Conservation (phyloP, 2,888 invertebrate species). For the Nephrotoma guestfalica region DNA sequence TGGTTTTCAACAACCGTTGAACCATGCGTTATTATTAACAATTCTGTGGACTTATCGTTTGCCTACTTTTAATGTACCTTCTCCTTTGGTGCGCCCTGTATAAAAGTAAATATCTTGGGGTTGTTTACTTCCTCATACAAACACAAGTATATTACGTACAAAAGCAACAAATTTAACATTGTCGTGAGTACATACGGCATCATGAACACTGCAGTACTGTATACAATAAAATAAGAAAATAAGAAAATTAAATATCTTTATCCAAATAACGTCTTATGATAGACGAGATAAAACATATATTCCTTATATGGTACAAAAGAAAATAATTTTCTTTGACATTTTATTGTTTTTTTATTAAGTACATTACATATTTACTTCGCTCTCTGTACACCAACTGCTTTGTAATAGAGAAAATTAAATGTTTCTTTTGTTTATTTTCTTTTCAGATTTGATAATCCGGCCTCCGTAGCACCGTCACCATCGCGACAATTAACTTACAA, state of each 20-base stretch:
- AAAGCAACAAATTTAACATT: background rate
- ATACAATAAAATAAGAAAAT: background rate
- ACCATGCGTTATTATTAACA: too few relatives aligned
- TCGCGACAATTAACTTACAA: constrained; percentile 81
- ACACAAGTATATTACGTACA: background rate
- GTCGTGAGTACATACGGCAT: background rate
- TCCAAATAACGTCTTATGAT: background rate
- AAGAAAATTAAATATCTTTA: background rate
- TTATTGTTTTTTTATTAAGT: background rate
- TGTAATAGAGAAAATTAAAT: background rate
- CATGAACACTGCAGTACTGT: background rate
- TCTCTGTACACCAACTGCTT: background rate
- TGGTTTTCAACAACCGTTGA: too few relatives aligned
- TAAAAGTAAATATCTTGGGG: background rate
- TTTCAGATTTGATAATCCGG: constrained; percentile 87
- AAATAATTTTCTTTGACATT: background rate
- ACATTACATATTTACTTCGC: background rate
- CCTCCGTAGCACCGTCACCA: constrained; percentile 75
- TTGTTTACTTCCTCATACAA: background rate
- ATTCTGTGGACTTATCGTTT: too few relatives aligned
- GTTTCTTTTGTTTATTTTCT: background rate
- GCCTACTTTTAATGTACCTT: too few relatives aligned
- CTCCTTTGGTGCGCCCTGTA: background rate
- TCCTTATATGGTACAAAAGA: background rate
- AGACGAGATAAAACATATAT: background rate